phyloP scores from a whole-genome alignment of 2,888 invertebrate genomes.

The Ferdinandea cuprea region DNA sequence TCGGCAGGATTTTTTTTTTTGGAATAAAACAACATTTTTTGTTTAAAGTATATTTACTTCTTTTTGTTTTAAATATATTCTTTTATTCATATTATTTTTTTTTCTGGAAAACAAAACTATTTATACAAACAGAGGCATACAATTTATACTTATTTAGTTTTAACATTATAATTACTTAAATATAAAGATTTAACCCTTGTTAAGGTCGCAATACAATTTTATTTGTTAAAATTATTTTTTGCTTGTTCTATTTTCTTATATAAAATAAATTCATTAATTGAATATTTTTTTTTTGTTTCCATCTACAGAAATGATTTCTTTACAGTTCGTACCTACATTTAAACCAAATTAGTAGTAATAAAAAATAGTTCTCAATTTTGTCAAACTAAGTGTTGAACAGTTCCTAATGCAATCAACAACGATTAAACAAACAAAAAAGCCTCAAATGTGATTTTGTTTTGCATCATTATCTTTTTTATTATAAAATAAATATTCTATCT shows the following conservation, averaged over 20 bases:
- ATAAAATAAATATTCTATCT: not conserved
- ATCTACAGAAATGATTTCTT: slow-evolving; percentile 79
- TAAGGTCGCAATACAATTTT: slow-evolving; percentile 53
- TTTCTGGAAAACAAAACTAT: slow-evolving; percentile 62
- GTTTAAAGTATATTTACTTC: slow-evolving; percentile 41
- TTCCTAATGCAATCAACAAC: slow-evolving; percentile 9
- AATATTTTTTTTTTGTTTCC: slow-evolving; percentile 47
- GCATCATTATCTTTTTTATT: not conserved
- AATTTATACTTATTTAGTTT: slow-evolving; percentile 48
- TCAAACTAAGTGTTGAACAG: slow-evolving; percentile 18
- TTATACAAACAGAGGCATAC: slow-evolving; percentile 65
- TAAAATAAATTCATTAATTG: slow-evolving; percentile 56
- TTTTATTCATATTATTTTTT: slow-evolving; percentile 34
- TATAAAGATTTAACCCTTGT: slow-evolving; percentile 49
- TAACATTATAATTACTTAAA: slow-evolving; percentile 57
- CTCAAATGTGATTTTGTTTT: slow-evolving; percentile 18
- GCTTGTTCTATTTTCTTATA: slow-evolving; percentile 38
- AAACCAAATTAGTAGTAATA: slow-evolving; percentile 21
- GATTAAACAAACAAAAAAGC: slow-evolving; percentile 15
- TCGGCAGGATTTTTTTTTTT: slow-evolving; percentile 9
- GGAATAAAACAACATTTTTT: slow-evolving; percentile 65
- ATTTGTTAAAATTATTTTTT: slow-evolving; percentile 8
- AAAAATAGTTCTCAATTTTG: slow-evolving; percentile 18
- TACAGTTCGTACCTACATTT: slow-evolving; percentile 72
- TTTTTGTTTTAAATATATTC: slow-evolving; percentile 45